Base-by-base conservation (phyloP, 2,113 vertebrate species). In the Plotosus lineatus region DNA sequence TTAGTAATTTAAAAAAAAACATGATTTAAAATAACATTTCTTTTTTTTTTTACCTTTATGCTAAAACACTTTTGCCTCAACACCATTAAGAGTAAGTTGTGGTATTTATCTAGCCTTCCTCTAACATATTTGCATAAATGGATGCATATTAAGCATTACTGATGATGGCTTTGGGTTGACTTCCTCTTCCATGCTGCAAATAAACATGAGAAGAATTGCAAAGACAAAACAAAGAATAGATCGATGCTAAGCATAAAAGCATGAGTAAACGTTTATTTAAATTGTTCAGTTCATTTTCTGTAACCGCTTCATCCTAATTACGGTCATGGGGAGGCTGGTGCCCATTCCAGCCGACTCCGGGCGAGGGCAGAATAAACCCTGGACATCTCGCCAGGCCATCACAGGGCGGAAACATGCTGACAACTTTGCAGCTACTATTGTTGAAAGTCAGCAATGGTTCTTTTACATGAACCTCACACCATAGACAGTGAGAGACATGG, bases 171-270 rank as follows among this genome's bases (percentile, higher is more conserved):
- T 80, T 50, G 50, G 21, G 65, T 38, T 80, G 44, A 9, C 60
- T 51, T 50, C 53, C 50, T 53, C 15, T 10, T 38, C 63, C 19
- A 50, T 58, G 42, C 69, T 78, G 33, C 53, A 15, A 36, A 42
- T n/a, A 78, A 53, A 6, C 50, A 12, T 19, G 3, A 28, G 69
- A 55, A 50, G 68, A 79, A 75, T 56, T 44, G 58, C 17, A 50
- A 48, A 28, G 48, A 75, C 53, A 79, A 71, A 63, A 8, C 1
- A 6, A 36, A n/a, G 26, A 14, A 3, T 48, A 63, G 15, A 44
- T 78, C 21, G 65, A 21, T 69, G 69, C 14, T 36, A 46, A 65
- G 33, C 53, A 63, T 63, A 50, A 74, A 78, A 73, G 78, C 77
- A 72, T 53, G 19, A 85, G 44, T 55, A n/a, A 5, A 61, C 6